These are phyloP conservation scores for Mactra quadrangularis DNA, from an alignment of 1,140 invertebrate genomes.

Conservation along the genomic window DNA sequence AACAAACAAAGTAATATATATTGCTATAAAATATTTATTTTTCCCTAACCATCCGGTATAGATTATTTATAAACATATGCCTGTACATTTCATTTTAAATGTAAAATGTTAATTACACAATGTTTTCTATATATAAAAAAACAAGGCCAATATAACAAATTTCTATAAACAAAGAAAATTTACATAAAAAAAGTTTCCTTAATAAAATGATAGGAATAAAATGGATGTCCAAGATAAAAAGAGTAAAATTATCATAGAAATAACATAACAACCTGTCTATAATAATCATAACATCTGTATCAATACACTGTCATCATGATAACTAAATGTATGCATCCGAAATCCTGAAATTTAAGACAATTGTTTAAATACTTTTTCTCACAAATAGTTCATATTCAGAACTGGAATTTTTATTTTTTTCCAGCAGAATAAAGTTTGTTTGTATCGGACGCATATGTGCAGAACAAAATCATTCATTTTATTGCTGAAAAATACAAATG, in stretches of 20 bases:
- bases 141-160: constrained; percentile 42
- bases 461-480: too few species aligned
- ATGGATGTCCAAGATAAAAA: not conserved
- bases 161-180: constrained; percentile 5
- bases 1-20: not conserved
- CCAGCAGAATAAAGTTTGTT: too few species aligned
- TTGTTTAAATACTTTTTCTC: too few species aligned
- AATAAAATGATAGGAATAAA: not conserved
- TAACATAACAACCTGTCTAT: not conserved
- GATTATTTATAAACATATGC: constrained; percentile 55
- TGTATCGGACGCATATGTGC: too few species aligned
- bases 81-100: constrained; percentile 47
- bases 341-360: too few species aligned
- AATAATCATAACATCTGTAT: too few species aligned
- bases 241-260: not conserved
- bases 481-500: too few species aligned
- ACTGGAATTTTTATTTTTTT: too few species aligned
- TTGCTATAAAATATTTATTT: constrained; percentile 64
- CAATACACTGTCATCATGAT: too few species aligned
- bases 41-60: constrained; percentile 64
- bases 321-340: too few species aligned
- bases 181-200: too few species aligned
- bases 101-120: constrained; percentile 46
- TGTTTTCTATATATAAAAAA: constrained; percentile 46
- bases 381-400: too few species aligned